Evolutionary conservation across 2,797 vertebrate genomes (phyloP).

Genomic region (Mormyrus proboscirostris): DNA sequence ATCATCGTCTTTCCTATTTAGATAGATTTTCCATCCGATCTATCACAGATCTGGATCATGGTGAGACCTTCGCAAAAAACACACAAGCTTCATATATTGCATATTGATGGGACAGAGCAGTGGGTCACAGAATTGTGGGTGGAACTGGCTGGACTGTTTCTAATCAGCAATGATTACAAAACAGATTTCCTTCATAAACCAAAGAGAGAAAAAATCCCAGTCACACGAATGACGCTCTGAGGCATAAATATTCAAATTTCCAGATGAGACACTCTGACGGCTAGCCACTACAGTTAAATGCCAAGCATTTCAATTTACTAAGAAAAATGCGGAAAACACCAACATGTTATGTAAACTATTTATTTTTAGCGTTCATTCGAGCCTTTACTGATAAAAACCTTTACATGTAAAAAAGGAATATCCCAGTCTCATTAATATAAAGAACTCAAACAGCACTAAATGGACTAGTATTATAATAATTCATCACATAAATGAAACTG

Average conservation of each 20-base stretch:
- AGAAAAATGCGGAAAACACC: neutral
- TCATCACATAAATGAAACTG: neutral
- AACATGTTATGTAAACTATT: slow-evolving; percentile 8
- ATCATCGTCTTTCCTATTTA: neutral
- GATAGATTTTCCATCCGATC: neutral
- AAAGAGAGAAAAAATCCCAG: neutral
- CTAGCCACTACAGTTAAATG: slow-evolving; percentile 7
- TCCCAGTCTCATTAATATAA: slow-evolving; percentile 28
- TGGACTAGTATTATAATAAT: neutral
- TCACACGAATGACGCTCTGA: neutral
- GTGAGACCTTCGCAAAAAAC: neutral
- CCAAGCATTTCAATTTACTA: neutral
- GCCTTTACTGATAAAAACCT: slow-evolving; percentile 1
- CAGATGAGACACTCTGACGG: neutral
- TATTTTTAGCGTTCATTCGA: slow-evolving; percentile 6
- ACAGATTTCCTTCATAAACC: slow-evolving; percentile 4
- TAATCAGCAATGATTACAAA: neutral
- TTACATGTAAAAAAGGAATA: neutral
- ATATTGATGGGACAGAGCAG: neutral
- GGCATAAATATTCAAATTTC: slow-evolving; percentile 13
- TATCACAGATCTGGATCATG: neutral
- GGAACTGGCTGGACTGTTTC: neutral
- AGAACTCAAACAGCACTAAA: slow-evolving; percentile 29
- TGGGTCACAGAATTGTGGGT: neutral
- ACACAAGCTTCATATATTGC: neutral